Base-by-base conservation (phyloP, 2,888 invertebrate species). In the Lumbricus terrestris region DNA sequence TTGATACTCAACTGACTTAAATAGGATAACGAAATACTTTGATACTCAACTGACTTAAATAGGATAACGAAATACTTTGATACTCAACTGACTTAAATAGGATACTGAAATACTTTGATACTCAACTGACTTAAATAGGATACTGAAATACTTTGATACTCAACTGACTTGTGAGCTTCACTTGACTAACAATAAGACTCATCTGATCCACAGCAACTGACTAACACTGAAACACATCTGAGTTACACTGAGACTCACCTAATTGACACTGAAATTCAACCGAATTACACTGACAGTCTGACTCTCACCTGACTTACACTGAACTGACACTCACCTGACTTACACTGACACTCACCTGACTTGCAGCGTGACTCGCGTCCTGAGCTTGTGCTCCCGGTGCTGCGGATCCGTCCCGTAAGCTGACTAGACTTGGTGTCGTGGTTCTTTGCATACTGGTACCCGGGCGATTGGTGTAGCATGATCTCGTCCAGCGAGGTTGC, bases 401-500 rank as follows among this genome's bases (percentile, higher is more conserved):
- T 85, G 34, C 85, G 85, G 37, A 33, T 85, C 35, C 85, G 85
- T 37, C 85, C 85, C 20, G 13, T 37, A 6, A 85, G 85, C 23
- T 85, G 85, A 85, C 85, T 85, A 37, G 85, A 85, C 35, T 85
- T 85, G 34, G 35, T 37, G 35, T 85, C 85, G 35, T 85, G 85
- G 85, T 85, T 85, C 85, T 85, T 85, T 37, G 85, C 85, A 37
- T 85, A 85, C 85, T 85, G 85, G 85, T 37, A 85, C 85, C 85
- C 85, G 20, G 85, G 85, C 16, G 85, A 85, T 20, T 42, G 47
- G 54, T 90, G 88, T 54, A 34, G 35, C 82, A 54, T 88, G 40
- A 35, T 54, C 47, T 91, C 91, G 82, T 91, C 91, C 88, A 91
- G 37, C 29, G 91, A 91, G 33, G 88, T 90, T 23, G 54, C 90